A percentile compares a stretch with the other conserved stretches of the same genome.
Conservation (phyloP, 2,113 vertebrate species). For the Cavia porcellus region DNA sequence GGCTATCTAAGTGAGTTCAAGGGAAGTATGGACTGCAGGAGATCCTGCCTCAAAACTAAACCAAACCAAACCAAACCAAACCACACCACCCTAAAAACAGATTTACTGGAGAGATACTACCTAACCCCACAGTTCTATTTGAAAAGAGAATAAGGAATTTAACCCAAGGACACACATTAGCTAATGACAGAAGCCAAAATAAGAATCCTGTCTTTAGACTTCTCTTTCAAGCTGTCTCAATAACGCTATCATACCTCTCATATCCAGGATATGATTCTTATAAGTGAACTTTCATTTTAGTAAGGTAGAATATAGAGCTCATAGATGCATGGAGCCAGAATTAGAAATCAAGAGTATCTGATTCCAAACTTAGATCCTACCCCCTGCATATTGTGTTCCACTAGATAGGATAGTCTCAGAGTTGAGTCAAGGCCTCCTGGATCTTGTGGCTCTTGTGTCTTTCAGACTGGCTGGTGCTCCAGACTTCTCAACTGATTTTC, state of each 20-base stretch:
- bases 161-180: not conserved
- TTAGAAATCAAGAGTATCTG: not conserved
- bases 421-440: not conserved
- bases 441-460: constrained; percentile 1
- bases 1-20: not conserved
- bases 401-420: not conserved
- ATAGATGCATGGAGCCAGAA: not conserved
- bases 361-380: not conserved
- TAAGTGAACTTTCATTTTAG: not conserved
- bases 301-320: not conserved
- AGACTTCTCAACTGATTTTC: constrained; percentile 56
- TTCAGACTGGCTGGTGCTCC: constrained; percentile 78
- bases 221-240: not conserved
- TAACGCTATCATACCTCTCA: not conserved
- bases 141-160: not conserved
- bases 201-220: not conserved
- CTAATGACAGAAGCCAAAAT: not conserved
- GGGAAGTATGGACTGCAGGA: too few species aligned
- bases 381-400: not conserved
- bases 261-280: not conserved
- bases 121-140: not conserved
- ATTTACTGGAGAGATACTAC: not conserved
- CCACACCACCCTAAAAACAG: too few species aligned
- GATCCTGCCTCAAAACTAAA: too few species aligned
- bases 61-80: too few species aligned